Evolutionary conservation across 2,797 vertebrate genomes (phyloP).

Genomic region (Sciaenops ocellatus): DNA sequence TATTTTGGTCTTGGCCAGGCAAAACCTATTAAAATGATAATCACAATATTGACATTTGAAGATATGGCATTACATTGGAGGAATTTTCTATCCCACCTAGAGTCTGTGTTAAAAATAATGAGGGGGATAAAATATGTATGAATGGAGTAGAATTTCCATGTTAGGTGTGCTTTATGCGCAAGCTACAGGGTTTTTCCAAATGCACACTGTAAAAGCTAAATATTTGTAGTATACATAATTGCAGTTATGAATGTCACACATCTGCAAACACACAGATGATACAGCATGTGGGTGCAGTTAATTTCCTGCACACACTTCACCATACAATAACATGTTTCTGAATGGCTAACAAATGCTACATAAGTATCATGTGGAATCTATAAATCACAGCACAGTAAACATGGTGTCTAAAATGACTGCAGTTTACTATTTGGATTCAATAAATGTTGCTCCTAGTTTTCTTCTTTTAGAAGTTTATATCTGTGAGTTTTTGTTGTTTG

Average conservation of each 20-base stretch:
- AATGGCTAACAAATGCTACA: neutral
- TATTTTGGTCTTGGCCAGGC: conserved; percentile 1
- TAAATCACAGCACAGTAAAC: neutral
- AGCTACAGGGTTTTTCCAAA: conserved; percentile 7
- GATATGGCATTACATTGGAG: conserved; percentile 1
- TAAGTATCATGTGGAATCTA: neutral
- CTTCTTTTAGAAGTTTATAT: neutral
- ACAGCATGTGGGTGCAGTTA: neutral
- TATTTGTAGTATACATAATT: neutral
- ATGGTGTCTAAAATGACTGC: too few relatives aligned
- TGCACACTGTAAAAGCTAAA: neutral
- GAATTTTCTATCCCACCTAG: neutral
- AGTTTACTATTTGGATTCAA: neutral
- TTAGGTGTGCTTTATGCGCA: neutral
- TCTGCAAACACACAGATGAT: neutral
- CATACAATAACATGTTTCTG: neutral
- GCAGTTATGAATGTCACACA: neutral
- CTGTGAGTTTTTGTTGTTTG: neutral
- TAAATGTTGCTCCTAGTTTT: neutral
- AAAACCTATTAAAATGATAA: conserved; percentile 32
- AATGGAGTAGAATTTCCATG: neutral
- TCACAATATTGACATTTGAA: conserved; percentile 47
- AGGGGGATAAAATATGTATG: conserved; percentile 14
- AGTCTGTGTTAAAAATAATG: conserved; percentile 16
- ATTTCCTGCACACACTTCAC: neutral